phyloP scores from a whole-genome alignment of 2,797 vertebrate species.

The Premnoplex brunnescens region DNA sequence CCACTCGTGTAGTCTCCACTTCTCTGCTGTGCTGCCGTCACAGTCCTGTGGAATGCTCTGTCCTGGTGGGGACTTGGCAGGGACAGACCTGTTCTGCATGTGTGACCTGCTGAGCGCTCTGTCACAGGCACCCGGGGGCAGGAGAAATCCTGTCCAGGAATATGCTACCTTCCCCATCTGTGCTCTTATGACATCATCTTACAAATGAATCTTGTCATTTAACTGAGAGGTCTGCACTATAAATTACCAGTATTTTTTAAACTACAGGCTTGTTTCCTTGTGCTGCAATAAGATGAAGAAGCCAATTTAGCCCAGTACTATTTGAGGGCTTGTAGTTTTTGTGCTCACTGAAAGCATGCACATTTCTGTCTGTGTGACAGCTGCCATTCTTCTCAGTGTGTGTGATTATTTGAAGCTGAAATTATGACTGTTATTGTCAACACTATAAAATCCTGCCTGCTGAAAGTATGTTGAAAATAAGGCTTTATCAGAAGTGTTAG shows the following conservation, averaged over 20 bases:
- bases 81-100: background rate
- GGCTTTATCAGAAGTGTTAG: background rate
- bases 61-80: background rate
- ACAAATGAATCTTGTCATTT: fast-evolving
- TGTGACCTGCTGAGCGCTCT: background rate
- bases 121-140: background rate
- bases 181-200: background rate
- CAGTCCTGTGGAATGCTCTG: background rate
- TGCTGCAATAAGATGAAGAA: background rate
- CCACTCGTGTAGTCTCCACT: fast-evolving
- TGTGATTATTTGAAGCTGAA: background rate
- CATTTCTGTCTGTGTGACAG: background rate
- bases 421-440: background rate
- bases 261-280: background rate
- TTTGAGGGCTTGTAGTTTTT: background rate
- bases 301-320: background rate
- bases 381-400: background rate
- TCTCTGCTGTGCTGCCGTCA: background rate
- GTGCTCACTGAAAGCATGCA: background rate
- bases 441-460: background rate
- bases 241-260: background rate
- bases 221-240: background rate
- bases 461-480: background rate
- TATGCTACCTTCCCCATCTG: background rate
- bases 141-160: background rate